Evolutionary conservation across 1,140 invertebrate genomes (phyloP).

Genomic region (Meteorus sp.): DNA sequence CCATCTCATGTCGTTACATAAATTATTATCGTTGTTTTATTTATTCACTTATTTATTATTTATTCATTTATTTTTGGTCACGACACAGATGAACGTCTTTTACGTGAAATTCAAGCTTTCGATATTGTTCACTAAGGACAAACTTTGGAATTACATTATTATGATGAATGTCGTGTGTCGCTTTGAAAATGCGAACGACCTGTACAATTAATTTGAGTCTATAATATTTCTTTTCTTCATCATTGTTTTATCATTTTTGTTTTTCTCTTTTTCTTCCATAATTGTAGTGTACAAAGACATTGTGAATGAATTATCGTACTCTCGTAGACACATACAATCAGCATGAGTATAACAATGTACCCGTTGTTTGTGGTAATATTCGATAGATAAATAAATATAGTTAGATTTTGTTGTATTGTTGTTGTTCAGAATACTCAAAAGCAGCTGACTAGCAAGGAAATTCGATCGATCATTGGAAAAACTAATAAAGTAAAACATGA

Average conservation of each 20-base stretch:
- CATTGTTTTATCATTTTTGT: too few relatives aligned
- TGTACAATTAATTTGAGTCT: constrained; percentile 21
- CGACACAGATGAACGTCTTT: too few relatives aligned
- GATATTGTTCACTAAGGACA: neutral
- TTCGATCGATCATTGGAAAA: too few relatives aligned
- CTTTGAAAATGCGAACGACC: constrained; percentile 21
- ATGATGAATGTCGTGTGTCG: neutral
- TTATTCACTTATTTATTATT: neutral
- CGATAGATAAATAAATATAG: neutral
- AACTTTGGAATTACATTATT: neutral
- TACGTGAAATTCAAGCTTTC: neutral
- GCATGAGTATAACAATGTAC: constrained; percentile 17
- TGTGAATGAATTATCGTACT: constrained; percentile 30
- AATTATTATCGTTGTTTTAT: neutral
- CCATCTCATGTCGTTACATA: neutral
- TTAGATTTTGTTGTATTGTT: too few relatives aligned
- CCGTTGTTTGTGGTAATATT: neutral
- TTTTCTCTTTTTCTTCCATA: too few relatives aligned
- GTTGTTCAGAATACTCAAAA: too few relatives aligned
- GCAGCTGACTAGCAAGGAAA: too few relatives aligned
- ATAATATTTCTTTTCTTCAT: constrained; percentile 1
- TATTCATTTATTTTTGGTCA: too few relatives aligned
- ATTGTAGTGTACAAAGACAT: constrained; percentile 37
- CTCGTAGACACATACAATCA: constrained; percentile 13
- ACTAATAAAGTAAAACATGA: too few relatives aligned